These are phyloP conservation scores for Platycercus adscitus DNA, from an alignment of 2,113 vertebrate genomes.

Conservation along the genomic window DNA sequence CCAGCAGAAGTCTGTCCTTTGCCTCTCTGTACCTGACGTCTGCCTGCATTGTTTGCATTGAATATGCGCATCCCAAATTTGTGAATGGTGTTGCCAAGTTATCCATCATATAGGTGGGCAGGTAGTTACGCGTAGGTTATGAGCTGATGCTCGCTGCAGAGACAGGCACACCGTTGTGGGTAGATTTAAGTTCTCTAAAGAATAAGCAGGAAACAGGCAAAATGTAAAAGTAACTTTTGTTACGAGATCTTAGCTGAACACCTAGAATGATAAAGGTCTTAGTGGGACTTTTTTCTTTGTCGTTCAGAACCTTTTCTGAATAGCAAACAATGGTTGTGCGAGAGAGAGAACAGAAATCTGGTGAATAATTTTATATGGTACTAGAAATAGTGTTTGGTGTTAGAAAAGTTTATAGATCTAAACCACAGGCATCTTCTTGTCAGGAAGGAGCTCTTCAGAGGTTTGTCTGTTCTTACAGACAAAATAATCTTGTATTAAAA, in stretches of 20 bases:
- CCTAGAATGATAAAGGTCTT: not conserved
- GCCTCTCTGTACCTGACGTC: not conserved
- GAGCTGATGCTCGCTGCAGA: not conserved
- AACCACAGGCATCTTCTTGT: not conserved
- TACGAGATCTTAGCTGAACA: not conserved
- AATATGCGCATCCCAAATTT: not conserved
- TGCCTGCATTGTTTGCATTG: not conserved
- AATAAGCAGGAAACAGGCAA: conserved; percentile 31
- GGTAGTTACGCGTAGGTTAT: not conserved
- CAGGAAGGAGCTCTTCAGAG: not conserved
- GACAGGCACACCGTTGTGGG: not conserved
- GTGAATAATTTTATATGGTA: not conserved
- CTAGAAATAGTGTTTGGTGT: not conserved
- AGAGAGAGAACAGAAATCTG: not conserved
- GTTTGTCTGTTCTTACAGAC: not conserved
- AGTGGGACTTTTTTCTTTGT: not conserved
- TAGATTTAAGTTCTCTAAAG: not conserved
- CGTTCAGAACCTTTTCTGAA: not conserved
- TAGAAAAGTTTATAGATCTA: not conserved
- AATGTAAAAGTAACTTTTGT: not conserved
- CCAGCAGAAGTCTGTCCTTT: not conserved
- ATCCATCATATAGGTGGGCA: not conserved
- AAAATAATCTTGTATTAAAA: not conserved
- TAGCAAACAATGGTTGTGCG: not conserved
- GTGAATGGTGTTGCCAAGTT: not conserved